Evolutionary conservation across 1,140 invertebrate genomes (phyloP).

Genomic region (Heliothis virescens): DNA sequence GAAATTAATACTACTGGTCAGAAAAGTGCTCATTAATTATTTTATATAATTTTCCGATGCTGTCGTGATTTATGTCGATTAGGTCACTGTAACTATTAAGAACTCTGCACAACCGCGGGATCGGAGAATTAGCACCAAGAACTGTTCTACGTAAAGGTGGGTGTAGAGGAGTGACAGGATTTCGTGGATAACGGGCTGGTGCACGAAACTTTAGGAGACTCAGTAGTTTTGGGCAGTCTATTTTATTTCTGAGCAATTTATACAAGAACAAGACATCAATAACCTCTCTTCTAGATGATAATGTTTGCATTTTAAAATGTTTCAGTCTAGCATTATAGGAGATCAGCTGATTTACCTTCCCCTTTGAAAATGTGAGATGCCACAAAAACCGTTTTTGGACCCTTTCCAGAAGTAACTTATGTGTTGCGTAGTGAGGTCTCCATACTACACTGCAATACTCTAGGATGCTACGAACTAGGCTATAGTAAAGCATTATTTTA

Average conservation of each 20-base stretch:
- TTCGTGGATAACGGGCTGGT: background rate
- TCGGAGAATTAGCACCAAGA: background rate
- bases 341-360: background rate
- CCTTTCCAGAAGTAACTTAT: background rate
- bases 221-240: background rate
- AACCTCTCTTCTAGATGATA: too few relatives aligned
- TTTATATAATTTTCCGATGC: too few relatives aligned
- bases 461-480: too few relatives aligned
- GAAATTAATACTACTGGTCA: too few relatives aligned
- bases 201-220: slow-evolving; percentile 1
- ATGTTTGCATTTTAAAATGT: background rate
- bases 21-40: too few relatives aligned
- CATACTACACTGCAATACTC: background rate
- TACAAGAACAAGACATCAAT: background rate
- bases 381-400: background rate
- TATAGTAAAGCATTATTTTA: too few relatives aligned
- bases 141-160: background rate
- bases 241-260: background rate
- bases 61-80: background rate
- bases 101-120: background rate
- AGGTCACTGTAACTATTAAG: slow-evolving; percentile 5
- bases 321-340: background rate
- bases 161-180: background rate
- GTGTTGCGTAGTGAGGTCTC: background rate
- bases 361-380: background rate